These are phyloP conservation scores for Rhea pennata DNA, from an alignment of 2,113 vertebrate species.

Conservation along the genomic window DNA sequence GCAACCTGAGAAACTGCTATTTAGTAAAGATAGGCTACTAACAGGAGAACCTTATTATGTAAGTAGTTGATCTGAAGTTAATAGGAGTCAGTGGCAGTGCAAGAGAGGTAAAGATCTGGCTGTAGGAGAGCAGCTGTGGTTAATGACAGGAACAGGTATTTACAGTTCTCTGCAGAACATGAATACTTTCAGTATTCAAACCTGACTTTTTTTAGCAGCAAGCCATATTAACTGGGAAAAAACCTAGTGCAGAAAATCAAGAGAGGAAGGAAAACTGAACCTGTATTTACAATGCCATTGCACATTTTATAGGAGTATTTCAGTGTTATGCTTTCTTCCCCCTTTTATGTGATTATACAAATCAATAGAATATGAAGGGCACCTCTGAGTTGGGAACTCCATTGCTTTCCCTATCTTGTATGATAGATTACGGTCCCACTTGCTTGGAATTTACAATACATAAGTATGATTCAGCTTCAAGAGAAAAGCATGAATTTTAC, in stretches of 20 bases:
- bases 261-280: not conserved
- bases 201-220: not conserved
- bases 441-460: not conserved
- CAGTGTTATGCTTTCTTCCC: not conserved
- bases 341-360: not conserved
- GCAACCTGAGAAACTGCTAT: not conserved
- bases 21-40: not conserved
- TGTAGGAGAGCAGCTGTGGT: not conserved
- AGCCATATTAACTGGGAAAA: not conserved
- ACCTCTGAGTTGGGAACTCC: not conserved
- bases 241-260: not conserved
- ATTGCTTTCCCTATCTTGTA: not conserved
- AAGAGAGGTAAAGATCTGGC: not conserved
- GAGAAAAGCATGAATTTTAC: not conserved
- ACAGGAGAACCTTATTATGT: not conserved
- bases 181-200: not conserved
- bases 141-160: not conserved
- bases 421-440: not conserved
- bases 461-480: not conserved
- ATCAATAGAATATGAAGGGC: not conserved
- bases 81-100: not conserved
- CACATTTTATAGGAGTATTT: not conserved
- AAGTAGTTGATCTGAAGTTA: not conserved
- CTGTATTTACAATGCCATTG: not conserved
- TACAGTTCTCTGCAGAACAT: not conserved